phyloP scores from a whole-genome alignment of 2,113 vertebrate species.

The Phrynocephalus versicolor region DNA sequence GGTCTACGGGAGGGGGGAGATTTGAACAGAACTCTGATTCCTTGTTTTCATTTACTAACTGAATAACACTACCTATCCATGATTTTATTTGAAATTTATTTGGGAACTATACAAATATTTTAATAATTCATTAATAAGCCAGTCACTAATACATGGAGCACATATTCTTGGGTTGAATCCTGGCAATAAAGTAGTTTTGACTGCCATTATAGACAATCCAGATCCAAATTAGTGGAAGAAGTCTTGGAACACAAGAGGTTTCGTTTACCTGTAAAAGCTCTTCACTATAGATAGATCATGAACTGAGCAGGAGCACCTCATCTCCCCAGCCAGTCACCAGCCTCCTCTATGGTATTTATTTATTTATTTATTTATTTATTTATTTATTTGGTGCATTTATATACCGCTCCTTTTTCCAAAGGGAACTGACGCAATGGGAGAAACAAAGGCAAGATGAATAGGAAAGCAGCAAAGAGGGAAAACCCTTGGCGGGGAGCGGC shows the following conservation, averaged over 20 bases:
- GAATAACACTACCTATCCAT: background rate
- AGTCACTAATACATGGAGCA: background rate
- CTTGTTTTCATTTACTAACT: background rate
- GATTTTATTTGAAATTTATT: background rate
- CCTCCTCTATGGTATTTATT: too few species aligned
- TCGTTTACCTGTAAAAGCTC: background rate
- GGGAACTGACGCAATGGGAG: too few species aligned
- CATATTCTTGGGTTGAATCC: background rate
- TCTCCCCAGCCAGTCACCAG: too few species aligned
- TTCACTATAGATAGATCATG: too few species aligned
- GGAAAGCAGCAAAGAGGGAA: too few species aligned
- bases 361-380: too few species aligned
- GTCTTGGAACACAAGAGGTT: background rate
- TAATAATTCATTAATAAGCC: background rate
- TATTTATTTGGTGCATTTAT: too few species aligned
- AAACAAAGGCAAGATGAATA: too few species aligned
- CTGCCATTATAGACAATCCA: background rate
- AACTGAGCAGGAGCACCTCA: too few species aligned
- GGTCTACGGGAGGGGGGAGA: background rate
- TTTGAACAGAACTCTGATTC: background rate
- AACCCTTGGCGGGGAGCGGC: too few species aligned
- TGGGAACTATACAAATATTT: background rate
- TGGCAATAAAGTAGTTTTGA: background rate
- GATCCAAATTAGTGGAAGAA: background rate
- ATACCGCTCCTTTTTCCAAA: too few species aligned